Base-by-base conservation (phyloP, 2,113 vertebrate species). In the Otus sunia region DNA sequence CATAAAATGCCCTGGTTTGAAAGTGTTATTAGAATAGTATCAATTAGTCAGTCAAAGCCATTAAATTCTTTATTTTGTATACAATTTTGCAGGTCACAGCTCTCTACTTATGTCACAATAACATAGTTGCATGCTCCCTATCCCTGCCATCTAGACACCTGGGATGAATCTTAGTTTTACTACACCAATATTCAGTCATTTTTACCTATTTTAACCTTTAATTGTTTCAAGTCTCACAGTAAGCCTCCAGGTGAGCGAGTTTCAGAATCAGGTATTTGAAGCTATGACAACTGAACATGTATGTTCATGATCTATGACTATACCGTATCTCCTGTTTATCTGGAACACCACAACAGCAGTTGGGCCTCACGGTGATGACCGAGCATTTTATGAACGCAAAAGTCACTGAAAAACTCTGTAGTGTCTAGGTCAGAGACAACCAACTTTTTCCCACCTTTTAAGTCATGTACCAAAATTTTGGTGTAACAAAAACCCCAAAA, bases 341-440 rank as follows among this genome's bases (percentile, higher is more conserved):
- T 41, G 25, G 29, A 94, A 47, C 22, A 69, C 11, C 0, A 0
- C 12, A 92, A 56, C 3, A 19, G 34, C n/a, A 78, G 14, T 5
- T 2, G 0, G 17, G 34, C 29, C 21, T 79, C 34, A 30, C 0
- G 0, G 37, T 27, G 50, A 12, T 30, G 7, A 43, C 17, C 0
- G 0, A 69, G 15, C 10, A 71, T 32, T 81, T 74, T 10, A 63
- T 4, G 8, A 69, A 69, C 2, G 52, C 15, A 86, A 36, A 58
- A 77, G 36, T 52, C n/a, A 62, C 29, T 63, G 43, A 29, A 86
- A 56, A 89, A 45, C 22, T 49, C 4, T 69, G 67, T 4, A 50
- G 4, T 11, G 19, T 26, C 27, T 45, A 62, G n/a, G 10, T 17
- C 45, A 85, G 47, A 78, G 43, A 59, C 6, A 2, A 78, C 7